A percentile compares a stretch with the other conserved stretches of the same genome.
Conservation (phyloP, 2,888 invertebrate species). For the Priocnemis perturbator region DNA sequence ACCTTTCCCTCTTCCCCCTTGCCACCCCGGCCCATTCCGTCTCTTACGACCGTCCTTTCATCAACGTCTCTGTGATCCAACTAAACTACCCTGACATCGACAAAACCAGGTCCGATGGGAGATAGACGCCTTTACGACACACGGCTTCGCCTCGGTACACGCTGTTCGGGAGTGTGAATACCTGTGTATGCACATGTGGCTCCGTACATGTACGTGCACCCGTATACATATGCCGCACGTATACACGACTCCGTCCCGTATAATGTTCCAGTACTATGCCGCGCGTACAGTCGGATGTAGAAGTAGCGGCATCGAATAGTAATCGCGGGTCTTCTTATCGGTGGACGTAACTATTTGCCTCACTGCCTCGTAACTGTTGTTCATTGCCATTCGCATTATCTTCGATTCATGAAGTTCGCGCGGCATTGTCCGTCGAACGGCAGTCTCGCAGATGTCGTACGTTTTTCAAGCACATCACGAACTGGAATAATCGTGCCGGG, state of each 20-base stretch:
- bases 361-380: too few relatives aligned
- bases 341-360: too few relatives aligned
- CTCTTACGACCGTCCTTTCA: slow-evolving; percentile 41
- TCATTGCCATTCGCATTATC: too few relatives aligned
- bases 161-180: slow-evolving; percentile 22
- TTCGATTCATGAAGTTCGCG: too few relatives aligned
- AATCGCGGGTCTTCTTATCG: too few relatives aligned
- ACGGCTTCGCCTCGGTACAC: slow-evolving; percentile 18
- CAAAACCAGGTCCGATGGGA: slow-evolving; percentile 42
- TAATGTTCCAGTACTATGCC: background rate
- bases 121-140: slow-evolving; percentile 46
- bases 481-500: too few relatives aligned
- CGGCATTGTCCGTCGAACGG: too few relatives aligned
- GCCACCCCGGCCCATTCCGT: slow-evolving; percentile 28
- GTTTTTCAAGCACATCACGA: too few relatives aligned
- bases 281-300: background rate
- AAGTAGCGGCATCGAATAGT: background rate
- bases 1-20: slow-evolving; percentile 7
- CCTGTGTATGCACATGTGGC: slow-evolving; percentile 6
- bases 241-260: too few relatives aligned
- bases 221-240: too few relatives aligned
- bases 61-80: slow-evolving; percentile 46
- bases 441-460: too few relatives aligned
- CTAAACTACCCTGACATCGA: slow-evolving; percentile 43
- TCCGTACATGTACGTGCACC: slow-evolving; percentile 2